A percentile compares a stretch with the other conserved stretches of the same genome.
These are phyloP conservation scores for Synergus itoensis DNA, from an alignment of 2,888 invertebrate species.

Conservation along the genomic window DNA sequence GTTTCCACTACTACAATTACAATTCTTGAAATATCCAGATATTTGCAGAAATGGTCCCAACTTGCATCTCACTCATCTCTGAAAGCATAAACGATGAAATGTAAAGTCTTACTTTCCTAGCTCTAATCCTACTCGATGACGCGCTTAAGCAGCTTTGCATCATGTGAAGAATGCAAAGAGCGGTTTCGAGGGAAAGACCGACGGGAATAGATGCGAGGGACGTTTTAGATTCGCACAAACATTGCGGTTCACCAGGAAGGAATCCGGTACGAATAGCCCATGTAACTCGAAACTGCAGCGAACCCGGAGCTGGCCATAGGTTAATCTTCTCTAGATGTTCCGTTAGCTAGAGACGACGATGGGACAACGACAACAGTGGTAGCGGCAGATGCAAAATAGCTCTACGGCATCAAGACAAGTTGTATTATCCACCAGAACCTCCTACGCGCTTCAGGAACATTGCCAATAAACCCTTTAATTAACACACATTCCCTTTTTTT, in stretches of 20 bases:
- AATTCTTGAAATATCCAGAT: constrained; percentile 8
- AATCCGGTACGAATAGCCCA: constrained; percentile 58
- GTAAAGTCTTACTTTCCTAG: not conserved
- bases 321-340: constrained; percentile 42
- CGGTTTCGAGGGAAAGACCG: not conserved
- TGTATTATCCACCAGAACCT: constrained; percentile 2
- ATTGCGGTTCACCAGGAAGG: constrained; percentile 55
- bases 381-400: constrained; percentile 35
- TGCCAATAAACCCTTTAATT: constrained; percentile 18
- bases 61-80: not conserved
- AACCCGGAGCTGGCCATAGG: constrained; percentile 60
- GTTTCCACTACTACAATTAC: constrained; percentile 49
- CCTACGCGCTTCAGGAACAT: constrained; percentile 16
- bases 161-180: not conserved
- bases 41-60: not conserved
- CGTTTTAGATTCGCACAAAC: constrained; percentile 55
- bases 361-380: constrained; percentile 31
- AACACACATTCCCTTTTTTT: constrained; percentile 15
- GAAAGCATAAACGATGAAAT: not conserved
- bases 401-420: constrained; percentile 23
- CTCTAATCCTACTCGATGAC: not conserved
- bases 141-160: not conserved
- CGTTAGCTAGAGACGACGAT: constrained; percentile 21
- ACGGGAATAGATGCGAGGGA: constrained; percentile 1
- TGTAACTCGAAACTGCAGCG: constrained; percentile 69